Conservation (phyloP, 2,113 vertebrate species). For the Steatornis caripensis region DNA sequence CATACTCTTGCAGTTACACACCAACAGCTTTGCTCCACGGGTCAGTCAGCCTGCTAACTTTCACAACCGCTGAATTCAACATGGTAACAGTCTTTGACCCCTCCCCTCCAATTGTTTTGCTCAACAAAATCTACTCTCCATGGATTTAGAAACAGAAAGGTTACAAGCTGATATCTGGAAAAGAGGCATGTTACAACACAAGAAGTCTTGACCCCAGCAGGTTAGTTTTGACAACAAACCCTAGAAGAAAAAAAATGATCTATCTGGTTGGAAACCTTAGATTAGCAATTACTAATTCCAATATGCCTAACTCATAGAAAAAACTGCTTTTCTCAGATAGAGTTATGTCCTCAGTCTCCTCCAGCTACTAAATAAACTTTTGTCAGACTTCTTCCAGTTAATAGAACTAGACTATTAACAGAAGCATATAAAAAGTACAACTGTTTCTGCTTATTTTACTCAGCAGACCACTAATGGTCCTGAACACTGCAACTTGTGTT, state of each 20-base stretch:
- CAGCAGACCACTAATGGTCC: background rate
- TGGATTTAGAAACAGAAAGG: background rate
- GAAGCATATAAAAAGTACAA: background rate
- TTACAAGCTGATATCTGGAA: background rate
- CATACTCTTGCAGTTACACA: background rate
- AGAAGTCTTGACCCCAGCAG: background rate
- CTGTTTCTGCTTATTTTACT: background rate
- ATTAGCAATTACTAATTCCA: background rate
- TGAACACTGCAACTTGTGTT: background rate
- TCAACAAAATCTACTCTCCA: background rate
- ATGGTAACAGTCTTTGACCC: background rate
- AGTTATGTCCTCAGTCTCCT: background rate
- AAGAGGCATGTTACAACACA: background rate
- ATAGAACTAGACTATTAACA: background rate
- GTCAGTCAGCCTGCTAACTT: background rate
- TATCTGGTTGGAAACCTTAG: background rate
- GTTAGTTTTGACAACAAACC: background rate
- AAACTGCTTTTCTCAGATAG: background rate
- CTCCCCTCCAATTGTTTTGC: background rate
- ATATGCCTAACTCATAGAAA: background rate
- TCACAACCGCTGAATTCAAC: background rate
- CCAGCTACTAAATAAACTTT: background rate
- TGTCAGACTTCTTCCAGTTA: background rate
- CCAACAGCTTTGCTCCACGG: rapidly evolving
- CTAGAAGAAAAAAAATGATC: background rate